A percentile compares a stretch with the other conserved stretches of the same genome.
Evolutionary conservation across 2,888 invertebrate species (phyloP).

Genomic region (Elegia similella): DNA sequence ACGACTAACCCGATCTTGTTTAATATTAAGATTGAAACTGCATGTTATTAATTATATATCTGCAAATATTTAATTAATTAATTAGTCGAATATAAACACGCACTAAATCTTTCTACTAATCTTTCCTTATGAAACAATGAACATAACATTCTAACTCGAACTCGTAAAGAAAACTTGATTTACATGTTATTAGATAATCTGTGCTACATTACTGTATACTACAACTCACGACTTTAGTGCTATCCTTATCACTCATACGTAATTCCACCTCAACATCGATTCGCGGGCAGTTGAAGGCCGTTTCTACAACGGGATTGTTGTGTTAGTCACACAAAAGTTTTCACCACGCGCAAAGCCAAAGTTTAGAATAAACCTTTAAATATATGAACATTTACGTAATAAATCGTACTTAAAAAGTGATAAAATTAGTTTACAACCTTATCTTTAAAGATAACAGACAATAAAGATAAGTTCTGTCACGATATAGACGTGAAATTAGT

Average conservation of each 20-base stretch:
- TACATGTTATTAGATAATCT: too few species aligned
- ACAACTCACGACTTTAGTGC: neutral
- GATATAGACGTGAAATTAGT: neutral
- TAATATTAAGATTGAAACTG: too few species aligned
- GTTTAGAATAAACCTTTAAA: neutral
- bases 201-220: too few species aligned
- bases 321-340: neutral
- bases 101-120: too few species aligned
- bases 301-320: neutral
- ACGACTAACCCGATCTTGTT: too few species aligned
- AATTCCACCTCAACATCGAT: neutral
- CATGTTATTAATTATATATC: too few species aligned
- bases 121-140: too few species aligned
- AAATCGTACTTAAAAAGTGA: neutral
- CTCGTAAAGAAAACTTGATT: too few species aligned
- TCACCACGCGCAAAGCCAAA: neutral
- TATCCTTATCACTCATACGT: neutral
- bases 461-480: neutral
- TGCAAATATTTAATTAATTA: too few species aligned
- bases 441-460: neutral
- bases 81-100: too few species aligned
- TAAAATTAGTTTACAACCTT: neutral
- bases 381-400: neutral
- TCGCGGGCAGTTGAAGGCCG: constrained; percentile 2
- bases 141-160: too few species aligned